A percentile compares a stretch with the other conserved stretches of the same genome.
Evolutionary conservation across 2,797 vertebrate genomes (phyloP).

Genomic region (Rhynchotus rufescens): DNA sequence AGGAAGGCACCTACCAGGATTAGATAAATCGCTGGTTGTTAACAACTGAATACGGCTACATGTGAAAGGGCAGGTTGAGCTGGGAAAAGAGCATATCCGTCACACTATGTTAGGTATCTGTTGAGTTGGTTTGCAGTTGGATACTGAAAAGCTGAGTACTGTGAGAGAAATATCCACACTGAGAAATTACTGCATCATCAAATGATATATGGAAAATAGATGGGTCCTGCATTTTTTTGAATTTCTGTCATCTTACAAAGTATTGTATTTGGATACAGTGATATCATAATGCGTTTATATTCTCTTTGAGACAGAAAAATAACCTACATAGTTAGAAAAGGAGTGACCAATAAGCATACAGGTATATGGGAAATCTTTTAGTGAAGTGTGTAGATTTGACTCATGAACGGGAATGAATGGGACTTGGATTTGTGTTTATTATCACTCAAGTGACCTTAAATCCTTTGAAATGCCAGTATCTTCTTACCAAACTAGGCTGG

Average conservation of each 20-base stretch:
- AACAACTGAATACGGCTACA: no score
- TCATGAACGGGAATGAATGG: not conserved
- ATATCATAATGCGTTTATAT: not conserved
- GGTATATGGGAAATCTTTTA: not conserved
- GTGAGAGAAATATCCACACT: not conserved
- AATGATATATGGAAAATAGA: not conserved
- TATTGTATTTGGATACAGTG: not conserved
- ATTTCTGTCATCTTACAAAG: not conserved
- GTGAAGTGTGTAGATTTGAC: not conserved
- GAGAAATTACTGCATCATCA: not conserved
- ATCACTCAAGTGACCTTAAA: not conserved
- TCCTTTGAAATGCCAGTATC: not conserved
- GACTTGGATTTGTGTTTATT: not conserved
- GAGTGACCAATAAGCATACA: not conserved
- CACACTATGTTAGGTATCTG: no score
- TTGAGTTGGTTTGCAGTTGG: not conserved
- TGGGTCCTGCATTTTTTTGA: not conserved
- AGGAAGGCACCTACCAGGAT: no score
- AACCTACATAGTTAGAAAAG: not conserved
- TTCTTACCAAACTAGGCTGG: not conserved
- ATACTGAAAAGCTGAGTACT: not conserved
- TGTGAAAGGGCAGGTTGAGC: no score
- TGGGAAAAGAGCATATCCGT: no score
- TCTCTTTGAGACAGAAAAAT: not conserved
- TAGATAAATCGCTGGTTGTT: no score